These are phyloP conservation scores for Chunga burmeisteri DNA, from an alignment of 2,113 vertebrate genomes.

Conservation along the genomic window DNA sequence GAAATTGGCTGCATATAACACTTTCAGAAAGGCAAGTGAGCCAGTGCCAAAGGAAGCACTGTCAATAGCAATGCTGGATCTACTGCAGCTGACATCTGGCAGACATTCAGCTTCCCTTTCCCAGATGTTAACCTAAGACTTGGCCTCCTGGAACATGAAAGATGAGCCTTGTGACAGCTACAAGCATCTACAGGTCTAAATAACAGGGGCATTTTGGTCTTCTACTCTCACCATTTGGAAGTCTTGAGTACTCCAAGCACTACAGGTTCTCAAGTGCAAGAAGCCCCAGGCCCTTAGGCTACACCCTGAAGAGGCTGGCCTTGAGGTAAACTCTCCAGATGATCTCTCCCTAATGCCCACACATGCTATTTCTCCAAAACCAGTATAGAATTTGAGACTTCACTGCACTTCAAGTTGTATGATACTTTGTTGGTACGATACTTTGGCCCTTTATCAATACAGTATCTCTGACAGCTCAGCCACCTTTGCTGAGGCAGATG, in stretches of 20 bases:
- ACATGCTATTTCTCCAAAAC: not conserved
- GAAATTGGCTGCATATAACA: not conserved
- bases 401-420: not conserved
- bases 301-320: not conserved
- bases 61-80: not conserved
- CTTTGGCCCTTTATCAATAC: not conserved
- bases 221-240: not conserved
- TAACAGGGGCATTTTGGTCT: not conserved
- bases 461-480: not conserved
- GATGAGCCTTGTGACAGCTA: not conserved
- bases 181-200: not conserved
- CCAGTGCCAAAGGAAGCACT: not conserved
- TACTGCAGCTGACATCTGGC: not conserved
- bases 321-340: not conserved
- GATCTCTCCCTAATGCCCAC: not conserved
- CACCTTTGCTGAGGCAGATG: not conserved
- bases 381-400: not conserved
- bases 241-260: not conserved
- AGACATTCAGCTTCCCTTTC: not conserved
- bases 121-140: not conserved
- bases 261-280: not conserved
- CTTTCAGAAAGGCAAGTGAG: not conserved
- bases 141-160: not conserved
- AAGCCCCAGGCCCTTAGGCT: not conserved
- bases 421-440: too few relatives aligned